A percentile compares a stretch with the other conserved stretches of the same genome.
phyloP scores from a whole-genome alignment of 1,140 invertebrate genomes.

The Spodoptera frugiperda region DNA sequence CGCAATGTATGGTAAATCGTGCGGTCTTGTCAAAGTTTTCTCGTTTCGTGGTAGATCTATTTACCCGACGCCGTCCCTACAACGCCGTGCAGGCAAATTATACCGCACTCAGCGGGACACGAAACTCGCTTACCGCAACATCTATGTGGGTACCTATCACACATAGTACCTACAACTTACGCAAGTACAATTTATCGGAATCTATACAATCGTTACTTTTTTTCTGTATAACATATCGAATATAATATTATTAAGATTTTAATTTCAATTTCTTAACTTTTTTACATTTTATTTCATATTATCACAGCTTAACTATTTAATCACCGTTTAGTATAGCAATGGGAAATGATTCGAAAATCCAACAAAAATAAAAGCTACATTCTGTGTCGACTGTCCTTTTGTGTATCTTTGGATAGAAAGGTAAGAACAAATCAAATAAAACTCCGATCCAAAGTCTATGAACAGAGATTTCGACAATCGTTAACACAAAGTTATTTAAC shows the following conservation, averaged over 20 bases:
- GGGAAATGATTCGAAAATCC: neutral
- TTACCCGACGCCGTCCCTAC: conserved; percentile 23
- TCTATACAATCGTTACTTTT: conserved; percentile 57
- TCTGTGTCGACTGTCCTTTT: neutral
- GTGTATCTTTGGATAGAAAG: conserved; percentile 3
- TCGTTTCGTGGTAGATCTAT: conserved; percentile 25
- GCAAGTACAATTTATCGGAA: conserved; percentile 55
- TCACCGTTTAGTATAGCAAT: too few species aligned
- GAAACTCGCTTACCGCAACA: conserved; percentile 68
- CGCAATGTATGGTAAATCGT: conserved; percentile 3
- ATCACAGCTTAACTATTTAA: too few species aligned
- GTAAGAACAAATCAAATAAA: conserved; percentile 37
- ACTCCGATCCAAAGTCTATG: neutral
- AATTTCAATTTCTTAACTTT: too few species aligned
- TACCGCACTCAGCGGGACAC: conserved; percentile 72
- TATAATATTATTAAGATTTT: too few species aligned
- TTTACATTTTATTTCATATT: too few species aligned
- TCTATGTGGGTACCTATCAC: conserved; percentile 69
- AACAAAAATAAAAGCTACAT: conserved; percentile 18
- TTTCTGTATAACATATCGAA: too few species aligned
- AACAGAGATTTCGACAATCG: conserved; percentile 33
- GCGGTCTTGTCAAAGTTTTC: neutral
- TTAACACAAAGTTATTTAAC: conserved; percentile 56
- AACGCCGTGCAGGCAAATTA: conserved; percentile 72
- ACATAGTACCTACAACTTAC: too few species aligned